Evolutionary conservation across 2,888 invertebrate species (phyloP).

Genomic region (Lithophane ornitopus): DNA sequence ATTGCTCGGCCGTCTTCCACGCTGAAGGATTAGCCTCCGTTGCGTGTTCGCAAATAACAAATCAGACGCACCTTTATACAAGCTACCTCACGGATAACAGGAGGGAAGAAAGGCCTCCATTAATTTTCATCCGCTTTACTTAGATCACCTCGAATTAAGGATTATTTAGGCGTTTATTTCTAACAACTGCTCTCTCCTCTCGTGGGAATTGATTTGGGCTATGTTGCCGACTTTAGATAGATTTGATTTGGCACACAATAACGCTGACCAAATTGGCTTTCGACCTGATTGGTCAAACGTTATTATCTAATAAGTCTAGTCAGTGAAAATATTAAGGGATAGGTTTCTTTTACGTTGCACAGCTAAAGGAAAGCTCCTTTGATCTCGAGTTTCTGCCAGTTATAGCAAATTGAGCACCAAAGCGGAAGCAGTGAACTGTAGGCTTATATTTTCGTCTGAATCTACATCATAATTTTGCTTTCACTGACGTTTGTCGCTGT

Average conservation of each 20-base stretch:
- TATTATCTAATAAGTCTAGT: conserved; percentile 33
- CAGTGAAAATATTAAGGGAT: conserved; percentile 14
- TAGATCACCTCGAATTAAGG: conserved; percentile 75
- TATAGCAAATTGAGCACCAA: conserved; percentile 25
- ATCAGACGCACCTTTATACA: conserved; percentile 71
- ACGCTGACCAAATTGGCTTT: conserved; percentile 41
- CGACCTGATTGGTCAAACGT: conserved; percentile 49
- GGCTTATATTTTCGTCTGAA: conserved; percentile 36
- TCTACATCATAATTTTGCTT: conserved; percentile 33
- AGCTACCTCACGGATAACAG: conserved; percentile 65
- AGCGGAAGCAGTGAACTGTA: conserved; percentile 39
- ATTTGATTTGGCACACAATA: conserved; percentile 52
- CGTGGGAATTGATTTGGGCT: conserved; percentile 58
- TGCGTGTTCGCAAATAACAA: conserved; percentile 77
- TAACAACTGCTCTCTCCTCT: conserved; percentile 54
- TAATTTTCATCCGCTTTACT: conserved; percentile 79
- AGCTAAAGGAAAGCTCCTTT: conserved; percentile 45
- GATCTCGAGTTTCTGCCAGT: conserved; percentile 34
- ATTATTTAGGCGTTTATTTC: conserved; percentile 74
- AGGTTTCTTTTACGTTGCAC: conserved; percentile 30
- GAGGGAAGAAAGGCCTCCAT: conserved; percentile 71
- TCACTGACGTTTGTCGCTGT: conserved; percentile 10
- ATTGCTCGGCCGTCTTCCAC: conserved; percentile 65
- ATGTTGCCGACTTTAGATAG: conserved; percentile 33
- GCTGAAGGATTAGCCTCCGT: conserved; percentile 72